A percentile compares a stretch with the other conserved stretches of the same genome.
Conservation (phyloP, 2,113 vertebrate species). For the Natator depressus region DNA sequence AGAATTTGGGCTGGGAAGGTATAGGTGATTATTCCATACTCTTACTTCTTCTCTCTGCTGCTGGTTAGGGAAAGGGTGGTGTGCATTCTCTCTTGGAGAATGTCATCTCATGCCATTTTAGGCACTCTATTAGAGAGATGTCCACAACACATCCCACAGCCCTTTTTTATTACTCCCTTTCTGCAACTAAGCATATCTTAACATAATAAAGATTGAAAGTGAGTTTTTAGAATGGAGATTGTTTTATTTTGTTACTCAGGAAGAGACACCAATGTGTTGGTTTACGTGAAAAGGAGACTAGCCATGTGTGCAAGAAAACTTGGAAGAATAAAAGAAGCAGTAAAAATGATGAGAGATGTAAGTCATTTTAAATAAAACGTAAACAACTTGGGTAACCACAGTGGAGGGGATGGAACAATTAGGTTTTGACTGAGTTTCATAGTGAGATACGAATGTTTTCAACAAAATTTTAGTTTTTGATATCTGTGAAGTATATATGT, state of each 20-base stretch:
- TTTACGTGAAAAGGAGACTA: constrained; percentile 96
- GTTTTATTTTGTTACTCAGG: constrained; percentile 75
- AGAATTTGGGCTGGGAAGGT: not conserved
- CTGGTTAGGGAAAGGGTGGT: not conserved
- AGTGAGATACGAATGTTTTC: not conserved
- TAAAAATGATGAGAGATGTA: constrained; percentile 99
- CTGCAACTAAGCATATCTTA: not conserved
- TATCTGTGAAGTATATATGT: not conserved
- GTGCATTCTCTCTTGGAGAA: not conserved
- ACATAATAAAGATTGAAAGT: not conserved
- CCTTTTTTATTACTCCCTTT: not conserved
- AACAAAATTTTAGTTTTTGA: not conserved
- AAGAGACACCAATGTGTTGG: constrained; percentile 96
- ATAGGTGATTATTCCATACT: not conserved
- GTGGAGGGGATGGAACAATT: not conserved
- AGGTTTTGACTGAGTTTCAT: not conserved
- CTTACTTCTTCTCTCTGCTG: not conserved
- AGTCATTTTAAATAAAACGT: constrained; percentile 72
- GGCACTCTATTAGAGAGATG: not conserved
- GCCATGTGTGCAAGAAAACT: constrained; percentile 99
- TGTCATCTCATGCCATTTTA: not conserved
- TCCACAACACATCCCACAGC: not conserved
- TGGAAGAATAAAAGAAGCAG: constrained; percentile 95
- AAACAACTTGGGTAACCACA: not conserved
- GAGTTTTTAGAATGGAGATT: not conserved